Percentiles rank a stretch among this genome's conserved stretches.
phyloP scores from a whole-genome alignment of 1,140 invertebrate species.

The Paraescarpia echinospica region DNA sequence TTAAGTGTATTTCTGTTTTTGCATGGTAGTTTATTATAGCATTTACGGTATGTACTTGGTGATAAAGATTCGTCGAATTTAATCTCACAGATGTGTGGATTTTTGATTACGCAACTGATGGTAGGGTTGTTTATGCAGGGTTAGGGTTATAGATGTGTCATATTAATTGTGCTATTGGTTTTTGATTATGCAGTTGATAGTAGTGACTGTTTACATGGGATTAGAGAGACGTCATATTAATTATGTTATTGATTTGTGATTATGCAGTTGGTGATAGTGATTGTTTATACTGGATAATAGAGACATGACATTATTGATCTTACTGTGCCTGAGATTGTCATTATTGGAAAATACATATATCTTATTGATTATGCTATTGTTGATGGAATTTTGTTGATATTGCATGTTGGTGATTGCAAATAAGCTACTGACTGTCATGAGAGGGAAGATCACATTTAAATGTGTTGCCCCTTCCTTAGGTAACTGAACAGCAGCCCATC shows the following conservation, averaged over 20 bases:
- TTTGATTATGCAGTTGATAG: neutral
- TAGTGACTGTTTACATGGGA: neutral
- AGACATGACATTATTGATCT: too few species aligned
- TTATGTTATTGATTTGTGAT: neutral
- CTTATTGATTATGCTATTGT: neutral
- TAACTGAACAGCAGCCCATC: neutral
- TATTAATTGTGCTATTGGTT: neutral
- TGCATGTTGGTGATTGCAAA: slow-evolving; percentile 22
- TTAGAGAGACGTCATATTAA: neutral
- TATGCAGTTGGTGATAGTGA: too few species aligned
- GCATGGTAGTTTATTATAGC: too few species aligned
- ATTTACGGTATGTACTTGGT: neutral
- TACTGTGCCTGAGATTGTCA: neutral
- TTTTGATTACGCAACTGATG: neutral
- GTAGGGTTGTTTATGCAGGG: neutral
- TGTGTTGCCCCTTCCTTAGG: neutral
- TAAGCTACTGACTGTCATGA: neutral
- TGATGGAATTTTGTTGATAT: slow-evolving; percentile 31
- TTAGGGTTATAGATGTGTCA: neutral
- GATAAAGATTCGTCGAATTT: neutral
- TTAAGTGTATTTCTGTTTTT: too few species aligned
- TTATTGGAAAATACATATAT: neutral
- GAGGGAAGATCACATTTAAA: neutral
- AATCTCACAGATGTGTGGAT: neutral
- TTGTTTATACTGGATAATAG: too few species aligned